These are phyloP conservation scores for Stenchaetothrips biformis DNA, from an alignment of 2,888 invertebrate genomes.

Conservation along the genomic window DNA sequence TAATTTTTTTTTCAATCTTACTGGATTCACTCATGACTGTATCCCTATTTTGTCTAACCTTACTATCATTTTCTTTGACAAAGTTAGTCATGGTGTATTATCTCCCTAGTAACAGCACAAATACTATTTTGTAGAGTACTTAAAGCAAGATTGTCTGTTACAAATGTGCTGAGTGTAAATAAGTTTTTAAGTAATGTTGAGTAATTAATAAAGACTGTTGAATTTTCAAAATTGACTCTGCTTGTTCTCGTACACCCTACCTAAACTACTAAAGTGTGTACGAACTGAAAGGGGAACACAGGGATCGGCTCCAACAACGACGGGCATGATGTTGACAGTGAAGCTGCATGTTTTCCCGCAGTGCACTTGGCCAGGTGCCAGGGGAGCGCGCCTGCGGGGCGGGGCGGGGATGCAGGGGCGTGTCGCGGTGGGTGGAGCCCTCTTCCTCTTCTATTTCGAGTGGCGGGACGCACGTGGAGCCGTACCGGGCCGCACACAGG, in stretches of 20 bases:
- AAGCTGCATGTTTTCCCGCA: too few species aligned
- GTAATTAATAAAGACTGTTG: conserved; percentile 1
- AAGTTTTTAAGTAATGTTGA: neutral
- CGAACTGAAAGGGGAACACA: too few species aligned
- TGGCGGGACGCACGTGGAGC: too few species aligned
- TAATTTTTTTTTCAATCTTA: neutral
- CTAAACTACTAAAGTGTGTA: neutral
- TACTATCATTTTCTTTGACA: neutral
- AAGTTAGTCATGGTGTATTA: neutral
- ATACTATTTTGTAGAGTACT: neutral
- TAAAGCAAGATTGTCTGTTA: conserved; percentile 3
- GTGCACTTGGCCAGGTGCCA: too few species aligned
- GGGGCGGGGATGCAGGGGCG: too few species aligned
- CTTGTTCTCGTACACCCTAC: neutral
- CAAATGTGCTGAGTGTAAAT: neutral
- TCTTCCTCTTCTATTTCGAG: too few species aligned
- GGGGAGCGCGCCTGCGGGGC: too few species aligned
- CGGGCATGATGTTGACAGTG: too few species aligned
- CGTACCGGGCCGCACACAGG: too few species aligned
- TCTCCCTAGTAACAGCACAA: neutral
- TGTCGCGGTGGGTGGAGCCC: too few species aligned
- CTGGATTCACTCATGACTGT: too few species aligned
- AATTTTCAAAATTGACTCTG: neutral
- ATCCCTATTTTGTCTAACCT: neutral
- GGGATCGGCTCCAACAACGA: too few species aligned